Conservation (phyloP, 1,140 invertebrate species). For the Eupeodes corollae region DNA sequence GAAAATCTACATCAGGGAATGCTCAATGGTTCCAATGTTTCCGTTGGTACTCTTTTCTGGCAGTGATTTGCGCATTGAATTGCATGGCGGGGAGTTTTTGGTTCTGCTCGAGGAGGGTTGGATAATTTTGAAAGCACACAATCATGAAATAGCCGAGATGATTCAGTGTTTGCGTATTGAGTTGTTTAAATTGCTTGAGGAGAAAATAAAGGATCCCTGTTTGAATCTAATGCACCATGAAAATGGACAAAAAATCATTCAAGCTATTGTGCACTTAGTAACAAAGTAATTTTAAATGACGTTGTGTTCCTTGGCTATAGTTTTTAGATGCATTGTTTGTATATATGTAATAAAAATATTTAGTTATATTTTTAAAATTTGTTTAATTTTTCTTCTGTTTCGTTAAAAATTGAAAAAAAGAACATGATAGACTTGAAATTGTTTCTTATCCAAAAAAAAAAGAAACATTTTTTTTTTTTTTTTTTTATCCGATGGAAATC, state of each 20-base stretch:
- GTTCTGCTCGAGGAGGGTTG: slow-evolving; percentile 71
- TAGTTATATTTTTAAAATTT: no score
- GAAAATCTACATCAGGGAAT: slow-evolving; percentile 66
- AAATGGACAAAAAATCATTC: slow-evolving; percentile 63
- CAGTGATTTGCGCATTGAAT: slow-evolving; percentile 55
- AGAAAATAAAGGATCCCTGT: slow-evolving; percentile 68
- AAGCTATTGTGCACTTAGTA: slow-evolving; percentile 50
- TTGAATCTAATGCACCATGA: slow-evolving; percentile 64
- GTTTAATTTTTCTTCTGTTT: no score
- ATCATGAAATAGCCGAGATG: slow-evolving; percentile 66
- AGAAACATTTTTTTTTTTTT: no score
- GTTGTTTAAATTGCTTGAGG: slow-evolving; percentile 59
- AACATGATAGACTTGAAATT: no score
- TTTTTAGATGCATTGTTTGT: no score
- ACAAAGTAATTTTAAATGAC: neutral
- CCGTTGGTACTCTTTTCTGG: slow-evolving; percentile 71
- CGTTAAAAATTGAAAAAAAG: no score
- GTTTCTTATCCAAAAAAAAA: no score
- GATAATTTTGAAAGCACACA: slow-evolving; percentile 69
- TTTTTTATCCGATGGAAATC: no score
- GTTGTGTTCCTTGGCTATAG: no score
- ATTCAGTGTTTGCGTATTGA: slow-evolving; percentile 61
- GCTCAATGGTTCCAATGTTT: slow-evolving; percentile 65
- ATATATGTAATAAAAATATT: no score
- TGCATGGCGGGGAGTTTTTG: slow-evolving; percentile 61